phyloP scores from a whole-genome alignment of 1,140 invertebrate genomes.

The Drosophila lowei region DNA sequence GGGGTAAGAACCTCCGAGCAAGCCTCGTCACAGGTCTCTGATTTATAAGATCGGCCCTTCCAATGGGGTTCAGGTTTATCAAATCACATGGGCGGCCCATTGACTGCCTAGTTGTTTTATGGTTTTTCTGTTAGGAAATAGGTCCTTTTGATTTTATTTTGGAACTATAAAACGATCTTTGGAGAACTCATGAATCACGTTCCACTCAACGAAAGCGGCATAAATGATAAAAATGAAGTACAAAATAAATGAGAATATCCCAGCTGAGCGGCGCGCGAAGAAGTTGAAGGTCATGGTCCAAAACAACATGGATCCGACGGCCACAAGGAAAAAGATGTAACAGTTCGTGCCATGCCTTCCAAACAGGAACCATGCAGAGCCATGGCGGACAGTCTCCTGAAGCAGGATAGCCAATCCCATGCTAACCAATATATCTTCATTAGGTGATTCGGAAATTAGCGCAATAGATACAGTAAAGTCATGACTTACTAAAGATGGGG shows the following conservation, averaged over 20 bases:
- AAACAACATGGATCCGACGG: neutral
- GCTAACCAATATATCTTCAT: no score
- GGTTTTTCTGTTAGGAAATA: no score
- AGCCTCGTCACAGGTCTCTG: slow-evolving; percentile 1
- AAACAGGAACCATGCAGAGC: neutral
- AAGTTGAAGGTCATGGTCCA: slow-evolving; percentile 35
- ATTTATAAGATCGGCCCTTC: slow-evolving; percentile 3
- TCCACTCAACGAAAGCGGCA: neutral
- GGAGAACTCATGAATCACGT: no score
- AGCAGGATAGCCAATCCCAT: neutral
- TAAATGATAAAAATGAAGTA: neutral
- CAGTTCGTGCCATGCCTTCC: neutral
- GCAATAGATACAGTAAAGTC: neutral
- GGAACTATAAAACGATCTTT: no score
- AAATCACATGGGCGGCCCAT: slow-evolving; percentile 2
- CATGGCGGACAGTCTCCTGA: slow-evolving; percentile 12
- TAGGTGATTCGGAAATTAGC: neutral
- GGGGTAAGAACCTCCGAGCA: slow-evolving; percentile 30
- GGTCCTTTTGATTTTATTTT: no score
- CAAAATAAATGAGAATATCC: slow-evolving; percentile 19
- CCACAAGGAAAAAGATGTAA: slow-evolving; percentile 17
- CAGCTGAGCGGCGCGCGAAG: slow-evolving; percentile 24
- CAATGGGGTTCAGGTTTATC: neutral
- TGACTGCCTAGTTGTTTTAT: neutral
- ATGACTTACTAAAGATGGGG: slow-evolving; percentile 30